Percentiles rank a stretch among this genome's conserved stretches.
These are phyloP conservation scores for Trilocha varians DNA, from an alignment of 2,888 invertebrate species.

Conservation along the genomic window DNA sequence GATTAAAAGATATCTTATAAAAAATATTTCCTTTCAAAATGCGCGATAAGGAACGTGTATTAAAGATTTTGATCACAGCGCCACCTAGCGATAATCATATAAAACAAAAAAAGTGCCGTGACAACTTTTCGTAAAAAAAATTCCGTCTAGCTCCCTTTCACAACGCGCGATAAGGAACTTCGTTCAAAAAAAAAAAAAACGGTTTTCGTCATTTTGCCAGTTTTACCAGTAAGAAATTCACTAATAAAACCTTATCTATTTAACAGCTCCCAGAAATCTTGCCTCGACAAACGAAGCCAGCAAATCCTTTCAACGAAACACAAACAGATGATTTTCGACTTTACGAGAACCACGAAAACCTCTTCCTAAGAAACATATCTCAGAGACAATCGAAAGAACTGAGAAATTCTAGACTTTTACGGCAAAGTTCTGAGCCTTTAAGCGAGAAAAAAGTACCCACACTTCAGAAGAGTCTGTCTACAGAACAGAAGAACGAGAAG, in stretches of 20 bases:
- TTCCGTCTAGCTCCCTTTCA: no score
- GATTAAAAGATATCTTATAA: no score
- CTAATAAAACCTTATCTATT: background rate
- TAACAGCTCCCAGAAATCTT: conserved; percentile 56
- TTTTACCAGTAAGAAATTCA: no score
- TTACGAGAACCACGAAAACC: conserved; percentile 62
- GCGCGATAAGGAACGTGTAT: no score
- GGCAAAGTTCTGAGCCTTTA: conserved; percentile 60
- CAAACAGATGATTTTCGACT: conserved; percentile 35
- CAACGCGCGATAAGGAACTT: no score
- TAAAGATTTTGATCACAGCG: no score
- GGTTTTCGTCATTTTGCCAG: no score
- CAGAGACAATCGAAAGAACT: conserved; percentile 57
- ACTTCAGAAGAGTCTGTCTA: conserved; percentile 55
- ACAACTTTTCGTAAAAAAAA: no score
- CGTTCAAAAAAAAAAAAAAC: no score
- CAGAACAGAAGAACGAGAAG: conserved; percentile 44
- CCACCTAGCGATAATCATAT: no score
- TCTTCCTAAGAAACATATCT: conserved; percentile 55
- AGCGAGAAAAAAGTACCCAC: conserved; percentile 39
- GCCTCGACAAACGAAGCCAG: conserved; percentile 38
- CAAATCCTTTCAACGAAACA: conserved; percentile 52
- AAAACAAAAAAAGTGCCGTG: no score
- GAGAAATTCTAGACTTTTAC: conserved; percentile 41
- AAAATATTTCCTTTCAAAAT: no score